Evolutionary conservation across 2,888 invertebrate genomes (phyloP).

Genomic region (Leptarthrus brevirostris): DNA sequence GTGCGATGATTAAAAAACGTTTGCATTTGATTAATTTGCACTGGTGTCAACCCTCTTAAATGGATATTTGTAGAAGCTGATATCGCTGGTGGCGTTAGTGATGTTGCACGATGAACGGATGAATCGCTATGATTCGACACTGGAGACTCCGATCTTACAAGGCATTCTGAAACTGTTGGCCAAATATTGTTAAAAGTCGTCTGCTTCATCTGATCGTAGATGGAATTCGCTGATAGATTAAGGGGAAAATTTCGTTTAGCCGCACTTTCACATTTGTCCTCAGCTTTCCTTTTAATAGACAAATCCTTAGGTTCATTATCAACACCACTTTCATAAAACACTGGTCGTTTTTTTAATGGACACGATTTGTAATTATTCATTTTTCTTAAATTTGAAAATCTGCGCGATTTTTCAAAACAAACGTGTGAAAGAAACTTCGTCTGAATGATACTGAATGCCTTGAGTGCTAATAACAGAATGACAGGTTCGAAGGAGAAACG

Average conservation of each 20-base stretch:
- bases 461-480: conserved; percentile 63
- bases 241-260: conserved; percentile 61
- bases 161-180: background rate
- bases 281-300: conserved; percentile 63
- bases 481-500: conserved; percentile 59
- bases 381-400: conserved; percentile 59
- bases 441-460: conserved; percentile 57
- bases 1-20: conserved; percentile 50
- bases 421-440: background rate
- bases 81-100: conserved; percentile 58
- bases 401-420: background rate
- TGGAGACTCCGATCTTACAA: conserved; percentile 37
- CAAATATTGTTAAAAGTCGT: conserved; percentile 1
- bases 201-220: conserved; percentile 49
- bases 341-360: conserved; percentile 91
- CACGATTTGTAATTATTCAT: conserved; percentile 87
- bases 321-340: conserved; percentile 70
- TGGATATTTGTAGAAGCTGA: conserved; percentile 59
- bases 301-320: conserved; percentile 64
- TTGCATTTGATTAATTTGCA: conserved; percentile 26
- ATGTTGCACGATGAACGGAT: conserved; percentile 56
- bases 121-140: conserved; percentile 49
- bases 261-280: conserved; percentile 55
- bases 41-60: conserved; percentile 61
- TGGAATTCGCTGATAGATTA: conserved; percentile 60